phyloP scores from a whole-genome alignment of 2,888 invertebrate genomes.

The Sthenelais limicola region DNA sequence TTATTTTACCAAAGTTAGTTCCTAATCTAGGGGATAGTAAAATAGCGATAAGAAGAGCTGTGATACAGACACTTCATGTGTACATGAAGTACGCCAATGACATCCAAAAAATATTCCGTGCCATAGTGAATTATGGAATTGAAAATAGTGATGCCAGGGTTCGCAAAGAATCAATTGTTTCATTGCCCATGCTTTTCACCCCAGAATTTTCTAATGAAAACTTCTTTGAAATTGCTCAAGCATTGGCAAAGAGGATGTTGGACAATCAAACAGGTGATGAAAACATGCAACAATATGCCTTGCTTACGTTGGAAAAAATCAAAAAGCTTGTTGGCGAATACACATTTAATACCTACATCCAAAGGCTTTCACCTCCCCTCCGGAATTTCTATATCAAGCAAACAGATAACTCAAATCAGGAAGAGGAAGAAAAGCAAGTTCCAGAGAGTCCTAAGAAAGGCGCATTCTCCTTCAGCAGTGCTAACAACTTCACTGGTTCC shows the following conservation, averaged over 20 bases:
- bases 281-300: slow-evolving; percentile 60
- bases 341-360: slow-evolving; percentile 66
- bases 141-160: slow-evolving; percentile 68
- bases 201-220: slow-evolving; percentile 72
- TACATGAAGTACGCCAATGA: slow-evolving; percentile 73
- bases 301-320: slow-evolving; percentile 71
- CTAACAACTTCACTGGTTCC: slow-evolving; percentile 31
- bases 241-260: slow-evolving; percentile 65
- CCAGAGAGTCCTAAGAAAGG: slow-evolving; percentile 21
- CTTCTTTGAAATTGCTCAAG: slow-evolving; percentile 68
- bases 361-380: slow-evolving; percentile 60
- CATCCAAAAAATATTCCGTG: slow-evolving; percentile 69
- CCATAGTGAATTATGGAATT: slow-evolving; percentile 71
- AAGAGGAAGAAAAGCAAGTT: slow-evolving; percentile 15
- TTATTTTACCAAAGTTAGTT: slow-evolving; percentile 70
- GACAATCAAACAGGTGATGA: slow-evolving; percentile 57
- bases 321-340: slow-evolving; percentile 70
- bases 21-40: slow-evolving; percentile 70
- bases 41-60: slow-evolving; percentile 69
- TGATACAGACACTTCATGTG: slow-evolving; percentile 72
- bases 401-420: slow-evolving; percentile 34
- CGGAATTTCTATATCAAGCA: slow-evolving; percentile 49
- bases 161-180: slow-evolving; percentile 70
- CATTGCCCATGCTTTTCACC: slow-evolving; percentile 72
- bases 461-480: slow-evolving; percentile 28